phyloP scores from a whole-genome alignment of 2,113 vertebrate genomes.

The Dendrocopos noguchii region DNA sequence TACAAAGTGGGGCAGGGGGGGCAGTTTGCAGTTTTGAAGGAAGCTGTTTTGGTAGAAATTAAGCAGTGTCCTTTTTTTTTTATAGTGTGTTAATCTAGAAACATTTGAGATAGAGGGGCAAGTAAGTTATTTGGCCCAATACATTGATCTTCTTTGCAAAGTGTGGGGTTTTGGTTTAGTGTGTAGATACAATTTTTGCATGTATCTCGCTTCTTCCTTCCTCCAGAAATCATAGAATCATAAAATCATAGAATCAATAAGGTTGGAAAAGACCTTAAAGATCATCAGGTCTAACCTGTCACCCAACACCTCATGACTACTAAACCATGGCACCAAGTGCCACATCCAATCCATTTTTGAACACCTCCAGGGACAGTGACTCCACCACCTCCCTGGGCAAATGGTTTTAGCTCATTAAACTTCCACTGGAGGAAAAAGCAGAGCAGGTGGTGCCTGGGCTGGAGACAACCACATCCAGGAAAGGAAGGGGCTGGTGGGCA shows the following conservation, averaged over 20 bases:
- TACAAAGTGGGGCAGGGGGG: neutral
- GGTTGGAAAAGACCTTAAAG: no score
- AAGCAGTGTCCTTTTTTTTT: neutral
- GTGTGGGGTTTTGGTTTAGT: neutral
- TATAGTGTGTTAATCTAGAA: neutral
- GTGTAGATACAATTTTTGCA: neutral
- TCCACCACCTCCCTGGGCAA: no score
- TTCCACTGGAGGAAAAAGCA: neutral
- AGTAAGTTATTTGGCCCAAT: neutral
- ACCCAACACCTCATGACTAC: no score
- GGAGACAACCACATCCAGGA: neutral
- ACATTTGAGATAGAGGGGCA: neutral
- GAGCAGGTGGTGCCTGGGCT: neutral
- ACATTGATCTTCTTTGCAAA: neutral
- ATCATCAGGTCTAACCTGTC: no score
- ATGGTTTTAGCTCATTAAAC: neutral
- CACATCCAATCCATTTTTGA: no score
- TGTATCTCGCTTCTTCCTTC: neutral
- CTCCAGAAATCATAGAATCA: neutral
- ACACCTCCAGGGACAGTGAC: no score
- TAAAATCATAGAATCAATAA: no score
- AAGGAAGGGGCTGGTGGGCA: neutral
- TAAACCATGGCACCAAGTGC: no score
- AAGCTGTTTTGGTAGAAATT: neutral
- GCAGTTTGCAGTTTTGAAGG: neutral